A percentile compares a stretch with the other conserved stretches of the same genome.
Evolutionary conservation across 2,797 vertebrate species (phyloP).

Genomic region (Eulemur rubriventer): DNA sequence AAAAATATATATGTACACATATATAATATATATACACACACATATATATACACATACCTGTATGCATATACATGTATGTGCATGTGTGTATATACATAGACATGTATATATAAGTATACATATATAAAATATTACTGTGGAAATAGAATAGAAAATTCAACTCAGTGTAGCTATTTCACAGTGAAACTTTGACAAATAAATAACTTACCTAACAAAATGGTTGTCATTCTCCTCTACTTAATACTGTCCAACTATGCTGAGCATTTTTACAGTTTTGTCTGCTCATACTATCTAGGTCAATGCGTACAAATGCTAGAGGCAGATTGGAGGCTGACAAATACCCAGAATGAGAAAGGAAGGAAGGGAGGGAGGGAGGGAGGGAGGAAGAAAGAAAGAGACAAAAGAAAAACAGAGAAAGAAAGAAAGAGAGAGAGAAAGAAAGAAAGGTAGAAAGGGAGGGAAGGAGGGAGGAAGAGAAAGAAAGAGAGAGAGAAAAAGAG

Average conservation of each 20-base stretch:
- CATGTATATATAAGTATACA: neutral
- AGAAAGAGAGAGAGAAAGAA: no score
- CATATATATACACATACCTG: neutral
- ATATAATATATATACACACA: neutral
- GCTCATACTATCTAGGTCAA: neutral
- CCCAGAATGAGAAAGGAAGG: neutral
- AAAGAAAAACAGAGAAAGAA: fast-evolving
- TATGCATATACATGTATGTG: no score
- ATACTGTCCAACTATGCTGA: neutral
- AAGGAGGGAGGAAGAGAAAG: no score
- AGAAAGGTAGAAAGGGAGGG: no score
- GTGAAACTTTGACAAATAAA: neutral
- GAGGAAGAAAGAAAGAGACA: no score
- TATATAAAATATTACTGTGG: neutral
- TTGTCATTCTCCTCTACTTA: neutral
- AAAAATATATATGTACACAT: neutral
- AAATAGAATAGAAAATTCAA: neutral
- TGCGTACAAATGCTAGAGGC: neutral
- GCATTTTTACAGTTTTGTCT: neutral
- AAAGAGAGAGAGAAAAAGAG: no score
- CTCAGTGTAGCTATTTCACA: neutral
- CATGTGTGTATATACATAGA: neutral
- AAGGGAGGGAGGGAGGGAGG: no score
- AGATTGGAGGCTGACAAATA: neutral
- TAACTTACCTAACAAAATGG: neutral